phyloP scores from a whole-genome alignment of 2,888 invertebrate species.

The Conistra vaccinii region DNA sequence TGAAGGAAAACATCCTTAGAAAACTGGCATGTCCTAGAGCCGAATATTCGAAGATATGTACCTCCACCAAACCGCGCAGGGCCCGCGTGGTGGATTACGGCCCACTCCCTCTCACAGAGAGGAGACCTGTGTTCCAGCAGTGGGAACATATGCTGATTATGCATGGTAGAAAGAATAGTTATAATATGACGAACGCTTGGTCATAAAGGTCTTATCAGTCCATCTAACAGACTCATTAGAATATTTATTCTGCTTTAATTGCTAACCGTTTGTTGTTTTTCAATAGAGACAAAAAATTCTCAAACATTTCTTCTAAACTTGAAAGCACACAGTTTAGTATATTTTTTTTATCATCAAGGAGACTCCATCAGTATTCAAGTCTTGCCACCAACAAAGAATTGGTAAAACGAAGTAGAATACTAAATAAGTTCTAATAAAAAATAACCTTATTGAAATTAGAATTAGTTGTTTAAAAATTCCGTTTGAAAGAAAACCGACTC shows the following conservation, averaged over 20 bases:
- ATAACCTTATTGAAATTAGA: conserved; percentile 30
- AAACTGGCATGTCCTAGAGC: no score
- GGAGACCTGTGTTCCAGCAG: no score
- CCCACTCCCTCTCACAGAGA: no score
- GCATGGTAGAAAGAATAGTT: neutral
- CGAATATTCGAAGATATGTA: no score
- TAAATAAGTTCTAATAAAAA: conserved; percentile 34
- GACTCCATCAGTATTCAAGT: conserved; percentile 36
- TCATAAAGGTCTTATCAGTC: neutral
- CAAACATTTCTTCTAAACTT: neutral
- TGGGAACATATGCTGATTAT: no score
- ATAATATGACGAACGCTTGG: neutral
- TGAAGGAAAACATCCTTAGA: no score
- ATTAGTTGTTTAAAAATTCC: conserved; percentile 22
- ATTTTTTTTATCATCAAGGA: conserved; percentile 15
- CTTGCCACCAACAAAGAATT: conserved; percentile 36
- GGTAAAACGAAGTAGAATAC: conserved; percentile 28
- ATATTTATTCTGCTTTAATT: neutral
- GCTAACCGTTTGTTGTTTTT: neutral
- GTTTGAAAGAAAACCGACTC: neutral
- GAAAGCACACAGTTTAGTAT: neutral
- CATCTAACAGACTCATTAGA: neutral
- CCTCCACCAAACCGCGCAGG: no score
- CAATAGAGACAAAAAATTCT: neutral
- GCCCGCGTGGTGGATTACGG: no score